Conservation (phyloP, 2,888 invertebrate genomes). For the Scelioninae gen. 1 region DNA sequence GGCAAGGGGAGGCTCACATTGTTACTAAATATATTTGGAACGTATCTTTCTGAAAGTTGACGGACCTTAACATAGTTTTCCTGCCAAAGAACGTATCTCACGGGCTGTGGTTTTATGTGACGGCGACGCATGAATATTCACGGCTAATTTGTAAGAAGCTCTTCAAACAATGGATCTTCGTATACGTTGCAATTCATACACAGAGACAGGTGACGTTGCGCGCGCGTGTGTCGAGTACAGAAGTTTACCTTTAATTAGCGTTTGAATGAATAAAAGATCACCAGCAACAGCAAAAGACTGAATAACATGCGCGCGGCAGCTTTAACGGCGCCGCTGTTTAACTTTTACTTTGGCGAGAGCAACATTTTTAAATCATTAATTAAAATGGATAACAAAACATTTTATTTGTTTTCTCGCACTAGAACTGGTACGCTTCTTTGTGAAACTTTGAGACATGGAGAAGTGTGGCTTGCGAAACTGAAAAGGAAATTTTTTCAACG, state of each 20-base stretch:
- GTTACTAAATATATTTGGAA: slow-evolving; percentile 66
- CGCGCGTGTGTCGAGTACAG: slow-evolving; percentile 71
- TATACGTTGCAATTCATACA: slow-evolving; percentile 69
- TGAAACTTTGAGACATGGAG: neutral
- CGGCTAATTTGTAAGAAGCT: slow-evolving; percentile 83
- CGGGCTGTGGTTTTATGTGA: slow-evolving; percentile 70
- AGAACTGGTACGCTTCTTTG: neutral
- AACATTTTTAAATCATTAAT: slow-evolving; percentile 64
- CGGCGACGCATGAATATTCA: slow-evolving; percentile 81
- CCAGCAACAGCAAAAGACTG: slow-evolving; percentile 71
- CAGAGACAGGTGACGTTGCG: slow-evolving; percentile 62
- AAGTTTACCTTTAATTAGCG: slow-evolving; percentile 83
- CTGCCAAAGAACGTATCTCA: slow-evolving; percentile 67
- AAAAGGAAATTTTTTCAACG: neutral
- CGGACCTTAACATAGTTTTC: slow-evolving; percentile 68
- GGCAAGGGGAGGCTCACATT: slow-evolving; percentile 35
- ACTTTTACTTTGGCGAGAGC: slow-evolving; percentile 54
- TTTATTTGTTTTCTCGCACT: slow-evolving; percentile 40
- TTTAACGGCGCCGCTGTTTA: slow-evolving; percentile 57
- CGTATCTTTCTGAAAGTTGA: slow-evolving; percentile 62
- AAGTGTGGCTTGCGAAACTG: neutral
- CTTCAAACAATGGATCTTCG: slow-evolving; percentile 78
- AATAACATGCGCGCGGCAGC: slow-evolving; percentile 64
- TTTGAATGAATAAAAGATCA: slow-evolving; percentile 80
- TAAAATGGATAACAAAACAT: slow-evolving; percentile 60